These are phyloP conservation scores for Bergia sp. DNA, from an alignment of 92 coral and sea anemone genomes.

Conservation along the genomic window DNA sequence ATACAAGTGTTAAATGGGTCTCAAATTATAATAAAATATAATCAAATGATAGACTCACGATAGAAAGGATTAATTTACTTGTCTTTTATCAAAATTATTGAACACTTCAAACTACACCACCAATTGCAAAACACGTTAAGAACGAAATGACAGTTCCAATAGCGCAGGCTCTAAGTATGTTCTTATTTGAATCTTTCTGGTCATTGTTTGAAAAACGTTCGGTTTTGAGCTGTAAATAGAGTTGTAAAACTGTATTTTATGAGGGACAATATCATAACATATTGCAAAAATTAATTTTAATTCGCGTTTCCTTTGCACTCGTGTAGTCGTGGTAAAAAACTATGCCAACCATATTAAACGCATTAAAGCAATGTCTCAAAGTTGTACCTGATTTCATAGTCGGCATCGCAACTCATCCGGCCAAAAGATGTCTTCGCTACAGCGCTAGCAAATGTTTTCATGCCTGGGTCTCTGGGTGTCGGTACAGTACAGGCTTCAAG, in stretches of 20 bases:
- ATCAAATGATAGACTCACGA: too few species aligned
- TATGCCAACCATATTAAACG: background rate
- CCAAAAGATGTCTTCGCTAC: background rate
- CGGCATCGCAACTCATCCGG: background rate
- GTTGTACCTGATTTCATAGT: constrained; percentile 27
- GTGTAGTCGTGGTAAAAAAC: background rate
- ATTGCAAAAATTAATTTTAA: background rate
- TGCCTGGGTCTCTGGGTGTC: constrained; percentile 3
- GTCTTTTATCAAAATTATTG: too few species aligned
- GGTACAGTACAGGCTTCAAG: constrained; percentile 26
- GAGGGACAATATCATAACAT: background rate
- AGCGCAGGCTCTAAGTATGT: too few species aligned
- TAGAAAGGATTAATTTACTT: too few species aligned
- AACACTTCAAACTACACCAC: background rate
- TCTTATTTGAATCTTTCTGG: too few species aligned
- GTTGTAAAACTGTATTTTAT: too few species aligned
- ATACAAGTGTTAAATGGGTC: too few species aligned
- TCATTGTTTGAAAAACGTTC: too few species aligned
- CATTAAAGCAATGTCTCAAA: background rate
- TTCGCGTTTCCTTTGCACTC: background rate
- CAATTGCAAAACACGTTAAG: background rate
- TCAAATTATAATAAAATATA: too few species aligned
- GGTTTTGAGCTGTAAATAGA: too few species aligned
- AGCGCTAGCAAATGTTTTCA: background rate
- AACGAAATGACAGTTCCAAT: too few species aligned